Conservation (phyloP, 2,113 vertebrate genomes). For the Boleophthalmus pectinirostris region DNA sequence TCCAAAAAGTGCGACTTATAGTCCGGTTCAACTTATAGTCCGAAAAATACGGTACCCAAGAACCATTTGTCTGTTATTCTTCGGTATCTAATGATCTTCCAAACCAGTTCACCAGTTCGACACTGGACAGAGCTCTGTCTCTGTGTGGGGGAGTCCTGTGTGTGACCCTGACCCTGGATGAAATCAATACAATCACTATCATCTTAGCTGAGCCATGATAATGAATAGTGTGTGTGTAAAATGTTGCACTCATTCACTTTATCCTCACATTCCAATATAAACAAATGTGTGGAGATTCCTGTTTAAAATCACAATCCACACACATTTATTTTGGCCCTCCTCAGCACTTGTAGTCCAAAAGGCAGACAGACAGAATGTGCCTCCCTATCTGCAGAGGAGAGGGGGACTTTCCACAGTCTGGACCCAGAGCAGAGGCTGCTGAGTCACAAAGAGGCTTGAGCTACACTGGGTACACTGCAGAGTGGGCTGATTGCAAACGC, state of each 20-base stretch:
- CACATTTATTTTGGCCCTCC: background rate
- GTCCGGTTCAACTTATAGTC: too few relatives aligned
- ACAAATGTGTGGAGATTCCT: conserved; percentile 11
- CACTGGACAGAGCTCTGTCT: background rate
- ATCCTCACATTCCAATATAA: conserved; percentile 29
- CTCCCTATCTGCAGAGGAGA: background rate
- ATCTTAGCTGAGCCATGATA: background rate
- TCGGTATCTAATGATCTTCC: too few relatives aligned
- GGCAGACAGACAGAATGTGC: background rate
- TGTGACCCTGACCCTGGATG: background rate
- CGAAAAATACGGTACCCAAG: too few relatives aligned
- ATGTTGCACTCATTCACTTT: background rate
- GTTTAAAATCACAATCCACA: conserved; percentile 12
- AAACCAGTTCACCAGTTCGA: too few relatives aligned
- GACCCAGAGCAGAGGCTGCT: background rate
- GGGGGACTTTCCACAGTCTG: conserved; percentile 12
- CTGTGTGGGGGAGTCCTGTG: background rate
- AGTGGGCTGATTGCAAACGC: background rate
- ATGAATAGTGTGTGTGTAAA: background rate
- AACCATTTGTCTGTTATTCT: too few relatives aligned
- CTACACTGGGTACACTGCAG: background rate
- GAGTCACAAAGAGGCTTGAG: background rate
- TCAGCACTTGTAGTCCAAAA: background rate
- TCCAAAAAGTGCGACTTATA: too few relatives aligned
- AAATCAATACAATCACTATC: background rate